A percentile compares a stretch with the other conserved stretches of the same genome.
Conservation (phyloP, 2,888 invertebrate species). For the Drosophila infuscata region DNA sequence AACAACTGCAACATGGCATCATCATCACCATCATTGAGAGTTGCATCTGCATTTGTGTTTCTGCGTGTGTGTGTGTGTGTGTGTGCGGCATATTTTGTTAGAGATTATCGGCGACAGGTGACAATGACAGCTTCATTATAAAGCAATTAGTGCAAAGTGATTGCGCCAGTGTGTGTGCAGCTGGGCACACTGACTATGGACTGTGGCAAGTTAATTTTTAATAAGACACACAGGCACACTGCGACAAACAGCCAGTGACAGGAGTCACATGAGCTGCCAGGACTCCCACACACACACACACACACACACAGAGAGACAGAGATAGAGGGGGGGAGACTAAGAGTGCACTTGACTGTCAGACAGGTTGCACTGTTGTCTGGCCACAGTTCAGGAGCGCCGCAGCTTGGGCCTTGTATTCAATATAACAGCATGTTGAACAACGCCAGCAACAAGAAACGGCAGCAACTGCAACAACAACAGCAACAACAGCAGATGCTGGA, state of each 20-base stretch:
- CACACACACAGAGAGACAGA: neutral
- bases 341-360: slow-evolving; percentile 53
- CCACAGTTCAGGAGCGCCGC: slow-evolving; percentile 42
- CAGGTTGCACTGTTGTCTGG: slow-evolving; percentile 64
- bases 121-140: slow-evolving; percentile 84
- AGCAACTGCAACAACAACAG: slow-evolving; percentile 29
- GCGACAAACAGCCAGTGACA: slow-evolving; percentile 74
- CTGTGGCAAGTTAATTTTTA: slow-evolving; percentile 73
- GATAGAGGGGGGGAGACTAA: slow-evolving; percentile 12
- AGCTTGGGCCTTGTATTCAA: slow-evolving; percentile 67
- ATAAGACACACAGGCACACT: slow-evolving; percentile 54
- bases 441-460: slow-evolving; percentile 70
- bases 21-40: slow-evolving; percentile 6
- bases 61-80: slow-evolving; percentile 5
- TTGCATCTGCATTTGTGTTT: slow-evolving; percentile 6
- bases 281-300: slow-evolving; percentile 34
- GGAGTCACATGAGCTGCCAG: slow-evolving; percentile 64
- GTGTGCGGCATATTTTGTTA: slow-evolving; percentile 53
- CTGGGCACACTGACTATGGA: slow-evolving; percentile 39
- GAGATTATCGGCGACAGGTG: slow-evolving; percentile 81
- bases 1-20: slow-evolving; percentile 3
- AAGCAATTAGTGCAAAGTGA: slow-evolving; percentile 71
- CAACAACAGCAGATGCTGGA: slow-evolving; percentile 43
- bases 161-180: slow-evolving; percentile 30
- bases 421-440: slow-evolving; percentile 78